Conservation (phyloP, 2,113 vertebrate species). For the Clinocottus analis region DNA sequence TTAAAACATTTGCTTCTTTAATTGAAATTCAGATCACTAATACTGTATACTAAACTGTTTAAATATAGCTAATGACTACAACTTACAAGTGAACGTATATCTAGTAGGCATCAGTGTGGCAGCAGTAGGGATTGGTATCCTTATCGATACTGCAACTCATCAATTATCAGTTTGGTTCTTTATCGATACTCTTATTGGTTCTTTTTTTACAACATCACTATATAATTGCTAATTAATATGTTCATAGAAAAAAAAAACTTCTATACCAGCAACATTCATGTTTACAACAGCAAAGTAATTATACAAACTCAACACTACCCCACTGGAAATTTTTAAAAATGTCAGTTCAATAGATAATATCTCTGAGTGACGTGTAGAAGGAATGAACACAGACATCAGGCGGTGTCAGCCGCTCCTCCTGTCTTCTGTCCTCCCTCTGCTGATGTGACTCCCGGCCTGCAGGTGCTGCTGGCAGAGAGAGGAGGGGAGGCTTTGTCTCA, state of each 20-base stretch:
- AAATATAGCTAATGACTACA: not conserved
- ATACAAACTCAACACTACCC: not conserved
- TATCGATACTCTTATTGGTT: not conserved
- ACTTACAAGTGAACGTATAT: not conserved
- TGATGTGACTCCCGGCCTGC: no score
- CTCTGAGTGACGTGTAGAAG: not conserved
- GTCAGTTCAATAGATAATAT: not conserved
- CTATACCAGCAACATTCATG: no score
- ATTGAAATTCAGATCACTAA: constrained; percentile 46
- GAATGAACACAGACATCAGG: not conserved
- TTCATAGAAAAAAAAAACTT: not conserved
- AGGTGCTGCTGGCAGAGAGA: no score
- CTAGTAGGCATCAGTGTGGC: not conserved
- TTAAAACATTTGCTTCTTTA: constrained; percentile 55
- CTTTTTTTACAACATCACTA: not conserved
- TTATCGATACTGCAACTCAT: not conserved
- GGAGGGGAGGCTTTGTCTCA: no score
- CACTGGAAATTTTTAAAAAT: not conserved
- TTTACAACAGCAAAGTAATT: not conserved
- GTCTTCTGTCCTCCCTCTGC: no score
- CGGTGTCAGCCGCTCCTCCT: no score
- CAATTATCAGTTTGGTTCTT: not conserved
- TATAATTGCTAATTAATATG: not conserved
- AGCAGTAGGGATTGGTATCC: not conserved
- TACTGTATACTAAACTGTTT: constrained; percentile 34